Base-by-base conservation (phyloP, 2,888 invertebrate genomes). In the Acholoe squamosa region DNA sequence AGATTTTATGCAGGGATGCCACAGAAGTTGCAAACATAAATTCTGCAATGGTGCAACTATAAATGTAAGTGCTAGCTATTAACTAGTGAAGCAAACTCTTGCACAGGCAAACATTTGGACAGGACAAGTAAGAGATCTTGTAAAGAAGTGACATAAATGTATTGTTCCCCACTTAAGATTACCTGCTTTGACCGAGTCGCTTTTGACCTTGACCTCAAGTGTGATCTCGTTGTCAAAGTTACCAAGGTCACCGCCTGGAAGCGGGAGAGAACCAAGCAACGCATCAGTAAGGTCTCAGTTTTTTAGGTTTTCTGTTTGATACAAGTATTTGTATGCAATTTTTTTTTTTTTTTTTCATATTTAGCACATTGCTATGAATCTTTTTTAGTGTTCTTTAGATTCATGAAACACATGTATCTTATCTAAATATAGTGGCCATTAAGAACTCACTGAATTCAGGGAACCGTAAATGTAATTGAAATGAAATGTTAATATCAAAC, bases 181-280 rank as follows among this genome's bases (percentile, higher is more conserved):
- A 71, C 71, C 71, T 71, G 71, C n/a, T 28, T 71, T 71, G 71
- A 25, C 71, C 25, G 71, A 25, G 71, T 71, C 71, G 25, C 28
- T 1, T 61, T 61, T 28, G 71, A 71, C 71, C 71, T 71, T 71
- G 71, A 71, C 71, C 71, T 71, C 71, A 16, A 71, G 71, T 3
- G 28, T 71, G 25, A 71, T 71, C 71, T 71, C 71, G 25, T 71
- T 71, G 71, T 71, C 71, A 71, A 25, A 28, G 28, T 71, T 25
- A 71, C 71, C 71, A 71, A 71, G 71, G 71, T 71, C 71, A 71
- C 5, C 28, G 71, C 3, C 71, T 71, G 71, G 1, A 71, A 71
- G 71, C 31, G 71, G 7, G 67, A 54, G 10, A 54, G 61, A 61
- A 61, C n/a, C 61, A 14, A 14, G 19, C 3, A n/a, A 61, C 43